These are phyloP conservation scores for Cheilosia urbana DNA, from an alignment of 2,888 invertebrate species.

Conservation along the genomic window DNA sequence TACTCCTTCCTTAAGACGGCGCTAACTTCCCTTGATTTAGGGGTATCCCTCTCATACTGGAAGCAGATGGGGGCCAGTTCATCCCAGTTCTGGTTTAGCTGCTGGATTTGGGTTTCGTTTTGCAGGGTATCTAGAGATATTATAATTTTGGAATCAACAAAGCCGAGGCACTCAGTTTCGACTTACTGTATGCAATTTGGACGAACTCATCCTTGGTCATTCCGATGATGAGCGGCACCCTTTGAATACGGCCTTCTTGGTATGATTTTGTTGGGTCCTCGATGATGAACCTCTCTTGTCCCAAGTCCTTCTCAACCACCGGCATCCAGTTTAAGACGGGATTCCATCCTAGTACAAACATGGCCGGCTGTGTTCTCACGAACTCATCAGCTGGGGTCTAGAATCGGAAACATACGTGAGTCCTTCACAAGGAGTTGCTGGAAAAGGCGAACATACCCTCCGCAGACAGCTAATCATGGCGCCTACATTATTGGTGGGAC, in stretches of 20 bases:
- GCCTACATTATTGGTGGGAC: constrained; percentile 83
- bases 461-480: constrained; percentile 86
- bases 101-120: constrained; percentile 84
- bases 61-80: constrained; percentile 80
- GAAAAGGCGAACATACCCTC: constrained; percentile 79
- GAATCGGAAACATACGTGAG: neutral
- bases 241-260: constrained; percentile 85
- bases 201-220: constrained; percentile 88
- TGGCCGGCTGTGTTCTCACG: constrained; percentile 77
- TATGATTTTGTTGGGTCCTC: constrained; percentile 86
- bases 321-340: constrained; percentile 85
- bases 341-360: constrained; percentile 81
- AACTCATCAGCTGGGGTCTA: constrained; percentile 79
- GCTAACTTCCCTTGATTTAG: constrained; percentile 81
- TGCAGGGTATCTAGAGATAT: constrained; percentile 83
- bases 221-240: constrained; percentile 87
- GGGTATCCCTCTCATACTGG: constrained; percentile 81
- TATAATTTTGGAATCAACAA: neutral
- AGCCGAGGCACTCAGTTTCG: neutral
- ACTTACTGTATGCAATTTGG: constrained; percentile 85
- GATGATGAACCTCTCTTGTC: constrained; percentile 87
- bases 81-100: constrained; percentile 79
- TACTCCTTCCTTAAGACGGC: constrained; percentile 77
- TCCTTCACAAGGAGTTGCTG: neutral
- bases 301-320: constrained; percentile 87